These are phyloP conservation scores for Bubo bubo DNA, from an alignment of 2,113 vertebrate species.

Conservation along the genomic window DNA sequence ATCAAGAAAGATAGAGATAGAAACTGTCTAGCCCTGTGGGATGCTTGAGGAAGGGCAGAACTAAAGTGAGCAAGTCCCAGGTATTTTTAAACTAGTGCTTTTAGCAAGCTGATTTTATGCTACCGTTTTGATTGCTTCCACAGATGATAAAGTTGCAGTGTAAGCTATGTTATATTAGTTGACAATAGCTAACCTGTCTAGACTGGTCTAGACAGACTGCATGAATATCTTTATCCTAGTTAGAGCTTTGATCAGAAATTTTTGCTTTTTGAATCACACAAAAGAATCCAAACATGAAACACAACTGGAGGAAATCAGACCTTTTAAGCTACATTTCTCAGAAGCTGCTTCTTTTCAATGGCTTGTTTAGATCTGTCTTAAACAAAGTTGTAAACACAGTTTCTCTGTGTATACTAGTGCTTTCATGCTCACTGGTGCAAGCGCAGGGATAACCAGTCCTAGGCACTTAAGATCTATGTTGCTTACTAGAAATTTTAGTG, in stretches of 20 bases:
- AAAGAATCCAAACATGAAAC: background rate
- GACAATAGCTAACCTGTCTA: background rate
- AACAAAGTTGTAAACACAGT: background rate
- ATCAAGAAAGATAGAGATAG: background rate
- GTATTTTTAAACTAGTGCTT: background rate
- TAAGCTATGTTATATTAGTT: background rate
- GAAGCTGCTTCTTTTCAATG: background rate
- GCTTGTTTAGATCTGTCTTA: background rate
- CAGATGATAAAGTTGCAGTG: background rate
- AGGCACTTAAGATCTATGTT: background rate
- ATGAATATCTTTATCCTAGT: background rate
- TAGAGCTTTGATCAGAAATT: background rate
- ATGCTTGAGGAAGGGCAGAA: background rate
- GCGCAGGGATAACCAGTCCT: background rate
- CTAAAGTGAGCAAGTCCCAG: background rate
- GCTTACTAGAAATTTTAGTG: background rate
- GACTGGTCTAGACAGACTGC: background rate
- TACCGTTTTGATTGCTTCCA: background rate
- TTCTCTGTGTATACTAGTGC: accelerated
- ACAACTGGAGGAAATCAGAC: background rate
- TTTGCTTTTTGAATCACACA: background rate
- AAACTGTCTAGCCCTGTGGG: background rate
- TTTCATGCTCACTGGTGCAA: background rate
- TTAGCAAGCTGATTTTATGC: background rate
- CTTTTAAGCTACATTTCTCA: background rate